Conservation (phyloP, 2,888 invertebrate genomes). For the Dyspetes luteomarginatus region DNA sequence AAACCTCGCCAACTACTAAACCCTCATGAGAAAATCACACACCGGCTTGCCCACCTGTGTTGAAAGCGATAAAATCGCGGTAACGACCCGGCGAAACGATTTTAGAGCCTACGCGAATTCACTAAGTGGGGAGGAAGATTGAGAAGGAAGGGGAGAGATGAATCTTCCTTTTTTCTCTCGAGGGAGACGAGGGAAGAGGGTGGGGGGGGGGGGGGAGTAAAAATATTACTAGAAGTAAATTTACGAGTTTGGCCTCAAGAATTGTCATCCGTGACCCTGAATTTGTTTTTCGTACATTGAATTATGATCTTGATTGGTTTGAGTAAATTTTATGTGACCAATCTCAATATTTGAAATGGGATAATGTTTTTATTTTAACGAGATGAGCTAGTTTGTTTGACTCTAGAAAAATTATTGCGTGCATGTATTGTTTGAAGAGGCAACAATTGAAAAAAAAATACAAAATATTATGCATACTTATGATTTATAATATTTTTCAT, state of each 20-base stretch:
- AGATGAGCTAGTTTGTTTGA: too few relatives aligned
- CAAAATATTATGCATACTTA: too few relatives aligned
- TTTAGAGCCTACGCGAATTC: slow-evolving; percentile 75
- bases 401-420: too few relatives aligned
- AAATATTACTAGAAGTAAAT: slow-evolving; percentile 32
- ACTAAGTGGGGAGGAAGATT: not conserved
- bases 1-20: slow-evolving; percentile 78
- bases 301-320: too few relatives aligned
- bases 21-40: slow-evolving; percentile 66
- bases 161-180: not conserved
- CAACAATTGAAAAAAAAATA: too few relatives aligned
- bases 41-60: slow-evolving; percentile 69
- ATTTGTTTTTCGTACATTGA: slow-evolving; percentile 11
- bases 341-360: too few relatives aligned
- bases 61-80: slow-evolving; percentile 73
- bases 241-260: slow-evolving; percentile 26
- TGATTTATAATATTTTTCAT: too few relatives aligned
- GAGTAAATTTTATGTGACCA: too few relatives aligned
- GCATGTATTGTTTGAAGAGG: too few relatives aligned
- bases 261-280: slow-evolving; percentile 35
- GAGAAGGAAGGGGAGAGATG: not conserved
- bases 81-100: slow-evolving; percentile 77
- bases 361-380: too few relatives aligned
- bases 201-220: not conserved
- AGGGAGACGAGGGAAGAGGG: not conserved